Evolutionary conservation across 2,797 vertebrate genomes (phyloP), one percentile per base, ranked within the genome.

Genomic region (Mareca strepera): DNA sequence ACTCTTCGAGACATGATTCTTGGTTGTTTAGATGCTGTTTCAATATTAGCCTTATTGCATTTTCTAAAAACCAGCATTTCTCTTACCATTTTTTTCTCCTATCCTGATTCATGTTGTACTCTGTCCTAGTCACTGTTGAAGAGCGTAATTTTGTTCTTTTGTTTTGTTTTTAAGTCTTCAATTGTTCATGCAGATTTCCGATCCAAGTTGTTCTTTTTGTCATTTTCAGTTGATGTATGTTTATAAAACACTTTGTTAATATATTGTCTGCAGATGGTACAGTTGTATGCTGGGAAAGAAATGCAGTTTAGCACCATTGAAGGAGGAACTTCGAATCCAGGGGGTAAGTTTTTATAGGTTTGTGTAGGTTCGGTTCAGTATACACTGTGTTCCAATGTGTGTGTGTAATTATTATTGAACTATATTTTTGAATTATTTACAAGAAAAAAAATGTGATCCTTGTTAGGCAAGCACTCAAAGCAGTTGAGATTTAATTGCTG

Each of bases 281-380:
- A 99, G 99, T 96, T 99, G 99, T 97, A 99, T 99, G 99, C 97
- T 99, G 98, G 99, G 99, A 80, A 99, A 99, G 97, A 99, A 99
- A 96, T 99, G 99, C 88, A 99, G 99, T 97, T 97, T 99, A 97
- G 97, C 99, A 44, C 99, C 99, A 74, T 96, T 99, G 97, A 99
- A 99, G 96, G 99, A 99, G 96, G 99, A 99, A 96, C 98, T 99
- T 96, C 98, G 98, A 86, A 98, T 99, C 86, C 99, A 99, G 93
- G 98, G 99, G 97, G 99, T 99, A 97, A 98, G 98, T 98, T 69
- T 88, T 53, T 82, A 7, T 21, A 44, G 48, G 17, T 11, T 18
- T 76, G 9, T 56, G 3, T 64, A 5, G 52, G 14, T 86, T 90
- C 23, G 46, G 1, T 41, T 10, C 20, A 50, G 13, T 44, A 21